Conservation (phyloP, 2,113 vertebrate species). For the Aegypius monachus region DNA sequence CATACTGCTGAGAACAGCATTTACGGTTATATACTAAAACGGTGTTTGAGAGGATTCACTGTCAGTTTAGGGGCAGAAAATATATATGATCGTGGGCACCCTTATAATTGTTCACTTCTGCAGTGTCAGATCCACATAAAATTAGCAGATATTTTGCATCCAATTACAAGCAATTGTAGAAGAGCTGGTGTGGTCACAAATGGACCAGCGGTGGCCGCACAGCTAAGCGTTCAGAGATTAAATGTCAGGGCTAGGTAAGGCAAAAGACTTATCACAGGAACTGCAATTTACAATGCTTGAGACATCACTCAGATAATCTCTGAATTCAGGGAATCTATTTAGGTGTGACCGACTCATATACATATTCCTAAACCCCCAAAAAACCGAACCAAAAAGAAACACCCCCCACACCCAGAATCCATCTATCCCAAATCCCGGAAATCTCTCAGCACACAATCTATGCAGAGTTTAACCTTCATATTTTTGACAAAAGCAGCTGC, state of each 20-base stretch:
- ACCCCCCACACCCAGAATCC: background rate
- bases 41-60: background rate
- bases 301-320: constrained; percentile 28
- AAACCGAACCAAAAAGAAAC: background rate
- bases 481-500: background rate
- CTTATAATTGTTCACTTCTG: background rate
- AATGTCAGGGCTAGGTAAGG: background rate
- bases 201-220: background rate
- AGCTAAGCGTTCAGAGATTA: background rate
- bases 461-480: background rate
- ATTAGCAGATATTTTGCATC: background rate
- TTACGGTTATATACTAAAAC: background rate
- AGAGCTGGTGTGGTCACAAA: background rate
- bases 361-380: background rate
- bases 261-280: constrained; percentile 20
- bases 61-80: background rate
- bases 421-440: background rate
- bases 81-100: background rate
- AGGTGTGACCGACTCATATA: background rate
- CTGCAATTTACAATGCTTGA: constrained; percentile 19
- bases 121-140: background rate
- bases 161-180: background rate
- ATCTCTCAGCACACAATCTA: background rate
- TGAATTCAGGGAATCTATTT: background rate
- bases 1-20: background rate